A percentile compares a stretch with the other conserved stretches of the same genome.
These are phyloP conservation scores for Halcyon chelicuti DNA, from an alignment of 2,797 vertebrate species.

Conservation along the genomic window DNA sequence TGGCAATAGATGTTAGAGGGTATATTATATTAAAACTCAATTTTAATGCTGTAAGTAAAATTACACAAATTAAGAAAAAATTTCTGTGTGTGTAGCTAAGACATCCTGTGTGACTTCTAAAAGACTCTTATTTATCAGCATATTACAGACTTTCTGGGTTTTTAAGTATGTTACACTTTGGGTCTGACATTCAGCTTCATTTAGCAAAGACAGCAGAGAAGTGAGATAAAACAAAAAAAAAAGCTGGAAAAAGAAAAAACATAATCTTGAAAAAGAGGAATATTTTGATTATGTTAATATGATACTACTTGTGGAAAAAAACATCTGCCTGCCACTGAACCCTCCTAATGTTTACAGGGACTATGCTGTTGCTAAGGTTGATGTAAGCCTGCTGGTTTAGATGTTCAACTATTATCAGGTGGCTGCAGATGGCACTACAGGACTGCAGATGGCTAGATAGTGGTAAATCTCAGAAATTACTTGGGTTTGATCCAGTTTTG, in stretches of 20 bases:
- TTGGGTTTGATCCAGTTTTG: neutral
- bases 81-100: neutral
- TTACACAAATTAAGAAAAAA: neutral
- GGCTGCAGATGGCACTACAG: slow-evolving; percentile 59
- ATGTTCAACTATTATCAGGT: neutral
- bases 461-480: neutral
- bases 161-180: neutral
- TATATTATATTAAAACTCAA: neutral
- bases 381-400: neutral
- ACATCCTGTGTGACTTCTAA: neutral
- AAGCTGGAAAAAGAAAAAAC: neutral
- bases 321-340: neutral
- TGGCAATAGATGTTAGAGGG: neutral
- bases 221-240: neutral
- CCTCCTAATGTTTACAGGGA: neutral
- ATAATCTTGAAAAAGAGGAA: neutral
- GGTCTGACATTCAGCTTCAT: neutral
- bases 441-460: neutral
- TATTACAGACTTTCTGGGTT: neutral
- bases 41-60: neutral
- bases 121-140: neutral
- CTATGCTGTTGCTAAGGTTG: neutral
- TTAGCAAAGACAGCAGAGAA: neutral
- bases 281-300: neutral
- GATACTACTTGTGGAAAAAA: neutral